A percentile compares a stretch with the other conserved stretches of the same genome.
Evolutionary conservation across 2,113 vertebrate species (phyloP).

Genomic region (Strigops habroptila): DNA sequence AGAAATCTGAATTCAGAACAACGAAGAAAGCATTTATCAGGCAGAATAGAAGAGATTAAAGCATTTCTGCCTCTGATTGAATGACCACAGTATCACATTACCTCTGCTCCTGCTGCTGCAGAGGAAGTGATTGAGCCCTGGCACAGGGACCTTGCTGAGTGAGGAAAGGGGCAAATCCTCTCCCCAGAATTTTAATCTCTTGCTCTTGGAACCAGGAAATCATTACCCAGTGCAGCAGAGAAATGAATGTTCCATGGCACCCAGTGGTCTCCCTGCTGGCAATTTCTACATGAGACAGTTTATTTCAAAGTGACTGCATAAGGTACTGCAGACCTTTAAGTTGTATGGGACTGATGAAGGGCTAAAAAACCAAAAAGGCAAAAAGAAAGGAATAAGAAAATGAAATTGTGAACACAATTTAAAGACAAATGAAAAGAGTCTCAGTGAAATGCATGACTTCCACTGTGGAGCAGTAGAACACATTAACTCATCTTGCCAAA

Average conservation of each 20-base stretch:
- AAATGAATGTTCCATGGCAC: neutral
- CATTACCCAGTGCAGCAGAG: neutral
- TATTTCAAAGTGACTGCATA: conserved; percentile 8
- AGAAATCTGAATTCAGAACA: conserved; percentile 54
- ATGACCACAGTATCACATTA: neutral
- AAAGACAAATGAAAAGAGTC: neutral
- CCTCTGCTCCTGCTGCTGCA: neutral
- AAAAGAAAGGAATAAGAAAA: neutral
- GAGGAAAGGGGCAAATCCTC: conserved; percentile 46
- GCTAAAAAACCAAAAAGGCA: neutral
- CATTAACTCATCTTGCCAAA: neutral
- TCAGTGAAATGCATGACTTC: neutral
- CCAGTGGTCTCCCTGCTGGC: conserved; percentile 12
- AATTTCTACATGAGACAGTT: neutral
- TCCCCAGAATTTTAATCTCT: conserved; percentile 39
- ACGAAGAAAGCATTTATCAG: conserved; percentile 38
- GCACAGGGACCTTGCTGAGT: conserved; percentile 28
- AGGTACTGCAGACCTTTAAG: neutral
- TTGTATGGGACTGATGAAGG: neutral
- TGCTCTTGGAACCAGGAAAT: conserved; percentile 7
- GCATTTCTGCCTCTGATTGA: conserved; percentile 15
- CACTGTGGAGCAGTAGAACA: neutral
- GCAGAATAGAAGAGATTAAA: conserved; percentile 29
- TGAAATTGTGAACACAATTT: neutral
- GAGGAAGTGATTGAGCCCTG: conserved; percentile 6